Evolutionary conservation across 1,140 invertebrate species (phyloP), one percentile per base, ranked within the genome.

Genomic region (Trachelipus rathkii): DNA sequence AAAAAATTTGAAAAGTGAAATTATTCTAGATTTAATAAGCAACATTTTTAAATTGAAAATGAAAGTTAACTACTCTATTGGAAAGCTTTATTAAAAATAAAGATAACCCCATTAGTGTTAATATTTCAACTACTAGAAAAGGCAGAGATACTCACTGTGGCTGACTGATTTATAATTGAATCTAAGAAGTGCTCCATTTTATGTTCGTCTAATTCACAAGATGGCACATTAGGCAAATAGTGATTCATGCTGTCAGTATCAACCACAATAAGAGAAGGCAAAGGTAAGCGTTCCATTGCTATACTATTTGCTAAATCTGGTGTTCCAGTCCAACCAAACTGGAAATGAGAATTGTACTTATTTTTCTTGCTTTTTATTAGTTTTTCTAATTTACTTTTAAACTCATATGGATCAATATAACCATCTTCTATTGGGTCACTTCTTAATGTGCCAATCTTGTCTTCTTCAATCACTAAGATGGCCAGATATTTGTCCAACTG

Each of bases 241-340:
- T 96, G 94, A 84, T 96, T 92, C 85, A 92, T 92, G 10, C 93
- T 95, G 6, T 91, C 92, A 1, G 94, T 91, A 84, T 98, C 96
- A 45, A 97, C 88, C 4, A 97, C 93, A 50, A 98, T 86, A 67
- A 97, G 85, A 86, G 93, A 92, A 8, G 95, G 95, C 60, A 95
- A 86, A 9, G 92, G 89, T 77, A 95, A 85, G 69, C 90, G 88
- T 79, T 89, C 90, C 91, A 97, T 94, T 2, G 93, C 93, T 83
- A 98, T 94, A 67, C 92, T 92, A 86, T 96, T 96, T 8, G 94
- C 93, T 81, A 97, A 85, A 45, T 94, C 91, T 19, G 92, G 91
- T 81, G 88, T 91, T 0, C 92, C 93, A 66, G 87, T 83, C 95
- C 95, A 97, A 44, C 95, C 95, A 88, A 97, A 97, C 84, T 96